Evolutionary conservation across 2,888 invertebrate species (phyloP).

Genomic region (Barypeithes pellucidus): DNA sequence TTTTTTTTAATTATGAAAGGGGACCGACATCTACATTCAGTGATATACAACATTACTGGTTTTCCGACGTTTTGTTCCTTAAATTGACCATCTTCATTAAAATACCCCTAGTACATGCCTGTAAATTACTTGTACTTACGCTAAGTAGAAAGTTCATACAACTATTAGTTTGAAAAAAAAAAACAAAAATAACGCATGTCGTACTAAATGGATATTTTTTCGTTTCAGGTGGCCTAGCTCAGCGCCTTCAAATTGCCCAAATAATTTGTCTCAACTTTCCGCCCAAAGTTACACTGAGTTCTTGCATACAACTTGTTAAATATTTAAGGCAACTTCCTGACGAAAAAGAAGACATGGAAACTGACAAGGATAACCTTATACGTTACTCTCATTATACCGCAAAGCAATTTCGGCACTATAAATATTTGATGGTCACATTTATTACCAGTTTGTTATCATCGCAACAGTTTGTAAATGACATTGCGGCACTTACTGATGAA

Average conservation of each 20-base stretch:
- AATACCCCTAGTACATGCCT: too few relatives aligned
- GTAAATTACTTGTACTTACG: too few relatives aligned
- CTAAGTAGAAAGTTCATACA: too few relatives aligned
- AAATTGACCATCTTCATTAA: too few relatives aligned
- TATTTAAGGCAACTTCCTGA: slow-evolving; percentile 80
- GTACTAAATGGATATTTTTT: not conserved
- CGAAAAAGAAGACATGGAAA: slow-evolving; percentile 73
- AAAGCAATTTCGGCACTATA: slow-evolving; percentile 88
- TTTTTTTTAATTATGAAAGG: too few relatives aligned
- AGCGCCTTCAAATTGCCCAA: slow-evolving; percentile 79
- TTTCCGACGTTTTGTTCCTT: too few relatives aligned
- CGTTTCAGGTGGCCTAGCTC: slow-evolving; percentile 56
- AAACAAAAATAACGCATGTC: too few relatives aligned
- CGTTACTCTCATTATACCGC: slow-evolving; percentile 76
- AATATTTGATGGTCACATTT: slow-evolving; percentile 85
- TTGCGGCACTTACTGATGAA: slow-evolving; percentile 72
- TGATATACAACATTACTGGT: too few relatives aligned
- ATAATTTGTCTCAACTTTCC: slow-evolving; percentile 80
- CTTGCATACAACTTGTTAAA: slow-evolving; percentile 78
- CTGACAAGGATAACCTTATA: slow-evolving; percentile 66
- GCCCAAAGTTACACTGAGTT: slow-evolving; percentile 76
- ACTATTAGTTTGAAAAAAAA: too few relatives aligned
- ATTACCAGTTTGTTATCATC: slow-evolving; percentile 81
- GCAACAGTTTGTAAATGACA: slow-evolving; percentile 79
- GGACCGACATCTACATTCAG: too few relatives aligned